Evolutionary conservation across 2,797 vertebrate species (phyloP).

Genomic region (Coreius guichenoti): DNA sequence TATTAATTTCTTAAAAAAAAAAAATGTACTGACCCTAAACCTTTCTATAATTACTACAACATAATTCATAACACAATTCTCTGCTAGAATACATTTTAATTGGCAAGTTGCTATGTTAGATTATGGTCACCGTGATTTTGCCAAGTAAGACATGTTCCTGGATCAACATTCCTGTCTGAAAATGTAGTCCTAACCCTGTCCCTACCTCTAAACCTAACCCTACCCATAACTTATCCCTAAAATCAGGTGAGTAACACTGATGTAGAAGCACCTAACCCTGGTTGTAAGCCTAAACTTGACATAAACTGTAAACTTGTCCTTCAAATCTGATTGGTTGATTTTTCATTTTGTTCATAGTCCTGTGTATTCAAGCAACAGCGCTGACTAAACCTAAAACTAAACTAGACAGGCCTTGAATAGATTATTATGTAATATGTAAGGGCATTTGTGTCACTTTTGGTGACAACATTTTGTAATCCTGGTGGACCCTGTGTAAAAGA

Average conservation of each 20-base stretch:
- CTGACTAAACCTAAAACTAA: constrained; percentile 4
- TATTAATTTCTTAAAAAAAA: not conserved
- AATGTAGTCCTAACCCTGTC: not conserved
- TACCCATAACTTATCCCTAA: not conserved
- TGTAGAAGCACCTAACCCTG: not conserved
- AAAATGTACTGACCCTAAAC: not conserved
- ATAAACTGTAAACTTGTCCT: not conserved
- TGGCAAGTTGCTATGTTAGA: not conserved
- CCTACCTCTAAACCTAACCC: not conserved
- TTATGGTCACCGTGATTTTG: not conserved
- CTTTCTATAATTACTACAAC: not conserved
- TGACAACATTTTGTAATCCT: too few relatives aligned
- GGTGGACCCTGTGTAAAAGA: not conserved
- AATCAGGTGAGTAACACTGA: not conserved
- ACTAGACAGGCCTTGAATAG: not conserved
- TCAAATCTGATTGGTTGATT: not conserved
- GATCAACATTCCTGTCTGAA: not conserved
- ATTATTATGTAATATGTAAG: constrained; percentile 7
- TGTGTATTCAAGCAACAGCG: not conserved
- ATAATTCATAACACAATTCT: not conserved
- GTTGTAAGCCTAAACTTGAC: not conserved
- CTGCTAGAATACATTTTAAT: not conserved
- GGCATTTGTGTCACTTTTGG: not conserved
- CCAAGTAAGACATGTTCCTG: not conserved
- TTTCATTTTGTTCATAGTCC: not conserved